A percentile compares a stretch with the other conserved stretches of the same genome.
Evolutionary conservation across 2,888 invertebrate species (phyloP).

Genomic region (Bellardia pandia): DNA sequence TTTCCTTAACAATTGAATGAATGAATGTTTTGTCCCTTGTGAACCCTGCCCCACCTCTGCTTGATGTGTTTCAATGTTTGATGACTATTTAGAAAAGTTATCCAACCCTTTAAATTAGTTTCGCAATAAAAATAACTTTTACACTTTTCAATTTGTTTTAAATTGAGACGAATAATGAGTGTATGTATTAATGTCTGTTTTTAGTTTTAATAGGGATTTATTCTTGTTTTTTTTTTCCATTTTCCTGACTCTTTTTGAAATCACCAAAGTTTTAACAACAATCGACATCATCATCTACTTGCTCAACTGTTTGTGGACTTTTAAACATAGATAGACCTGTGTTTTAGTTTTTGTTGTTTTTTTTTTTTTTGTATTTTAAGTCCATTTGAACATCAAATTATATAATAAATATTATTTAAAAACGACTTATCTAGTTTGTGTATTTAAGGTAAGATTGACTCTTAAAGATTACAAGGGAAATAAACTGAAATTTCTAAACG

Average conservation of each 20-base stretch:
- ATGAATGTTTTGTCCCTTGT: conserved; percentile 17
- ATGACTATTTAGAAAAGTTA: conserved; percentile 38
- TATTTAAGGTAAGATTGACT: not conserved
- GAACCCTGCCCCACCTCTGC: not conserved
- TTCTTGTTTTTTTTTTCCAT: conserved; percentile 47
- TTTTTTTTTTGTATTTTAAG: not conserved
- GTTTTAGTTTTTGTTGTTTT: conserved; percentile 4
- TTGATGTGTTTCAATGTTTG: not conserved
- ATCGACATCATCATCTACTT: not conserved
- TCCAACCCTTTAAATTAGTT: conserved; percentile 62
- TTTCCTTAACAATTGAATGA: not conserved
- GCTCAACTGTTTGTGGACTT: not conserved
- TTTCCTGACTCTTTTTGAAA: conserved; percentile 36
- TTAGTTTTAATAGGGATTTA: not conserved
- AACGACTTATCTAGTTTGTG: not conserved
- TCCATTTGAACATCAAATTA: not conserved
- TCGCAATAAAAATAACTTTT: conserved; percentile 62
- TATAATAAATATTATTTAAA: not conserved
- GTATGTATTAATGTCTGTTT: conserved; percentile 3
- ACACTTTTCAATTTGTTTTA: conserved; percentile 61
- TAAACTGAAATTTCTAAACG: too few relatives aligned
- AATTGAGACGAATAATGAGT: conserved; percentile 37
- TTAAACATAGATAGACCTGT: not conserved
- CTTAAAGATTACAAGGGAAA: not conserved
- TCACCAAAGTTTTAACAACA: conserved; percentile 46